Base-by-base conservation (phyloP, 2,888 invertebrate genomes). In the Smittia aterrima region DNA sequence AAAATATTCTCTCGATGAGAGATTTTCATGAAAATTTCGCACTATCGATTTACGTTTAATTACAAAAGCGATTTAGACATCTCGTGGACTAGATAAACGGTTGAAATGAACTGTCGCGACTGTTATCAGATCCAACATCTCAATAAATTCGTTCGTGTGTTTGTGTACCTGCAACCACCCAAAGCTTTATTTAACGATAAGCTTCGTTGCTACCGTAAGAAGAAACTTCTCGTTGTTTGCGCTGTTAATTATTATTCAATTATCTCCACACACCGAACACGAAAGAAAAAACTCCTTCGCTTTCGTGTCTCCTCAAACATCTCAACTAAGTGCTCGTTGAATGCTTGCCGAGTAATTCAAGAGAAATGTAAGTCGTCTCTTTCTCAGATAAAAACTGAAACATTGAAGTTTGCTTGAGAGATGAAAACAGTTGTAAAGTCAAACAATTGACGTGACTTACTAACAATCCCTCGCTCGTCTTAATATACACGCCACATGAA, bases 211-310 rank as follows among this genome's bases (percentile, higher is more conserved):
- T 66, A 66, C 64, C 32, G 64, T 20, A 32, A 32, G 9, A 32
- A 32, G 11, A 62, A 22, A 13, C 13, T 62, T 24, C 20, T 13
- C n/a, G 71, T 16, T 71, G 71, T 72, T n/a, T 72, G 38, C 25
- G 9, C 38, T 72, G 40, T 72, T 72, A 72, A 72, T 62, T 72
- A 72, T 24, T 62, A 72, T 62, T 72, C 72, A 72, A 72, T 72
- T 58, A 72, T 72, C 40, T 70, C 25, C 18, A 4, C 53, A 11
- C 18, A 16, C 27, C 13, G n/a, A n/a, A n/a, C n/a, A 62, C 6
- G 38, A 38, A 38, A 47, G 16, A n/a, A 13, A n/a, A 66, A 66
- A 66, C n/a, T 47, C 18, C 25, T 47, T 24, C 9, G 13, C 6
- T 67, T 40, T 40, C 40, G 6, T 62, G 7, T 20, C 25, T 62